Conservation (phyloP, 2,113 vertebrate species). For the Eurypyga helias region DNA sequence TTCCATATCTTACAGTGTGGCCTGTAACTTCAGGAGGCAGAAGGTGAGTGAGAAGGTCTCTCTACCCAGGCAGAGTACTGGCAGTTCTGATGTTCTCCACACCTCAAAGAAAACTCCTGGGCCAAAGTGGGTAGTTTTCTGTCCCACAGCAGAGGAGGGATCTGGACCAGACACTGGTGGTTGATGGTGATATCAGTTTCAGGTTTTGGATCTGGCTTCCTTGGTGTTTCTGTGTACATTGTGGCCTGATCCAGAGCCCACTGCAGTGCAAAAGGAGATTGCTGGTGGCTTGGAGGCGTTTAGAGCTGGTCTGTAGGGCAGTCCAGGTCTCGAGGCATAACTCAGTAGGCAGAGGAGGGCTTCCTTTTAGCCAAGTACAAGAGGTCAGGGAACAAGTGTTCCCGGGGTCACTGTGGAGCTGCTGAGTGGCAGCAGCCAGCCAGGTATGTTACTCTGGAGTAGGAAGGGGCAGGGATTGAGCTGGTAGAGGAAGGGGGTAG, state of each 20-base stretch:
- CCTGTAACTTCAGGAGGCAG: background rate
- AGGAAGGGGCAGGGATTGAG: background rate
- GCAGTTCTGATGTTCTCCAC: background rate
- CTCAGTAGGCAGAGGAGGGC: no score
- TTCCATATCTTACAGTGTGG: background rate
- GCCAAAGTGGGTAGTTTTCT: background rate
- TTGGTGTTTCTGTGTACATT: background rate
- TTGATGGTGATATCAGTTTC: background rate
- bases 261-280: background rate
- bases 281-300: background rate
- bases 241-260: background rate
- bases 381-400: background rate
- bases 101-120: background rate
- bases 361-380: no score
- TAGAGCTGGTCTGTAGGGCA: background rate
- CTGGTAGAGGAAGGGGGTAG: background rate
- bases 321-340: background rate
- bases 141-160: background rate
- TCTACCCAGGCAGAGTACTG: background rate
- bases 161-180: fast-evolving
- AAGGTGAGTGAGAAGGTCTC: background rate
- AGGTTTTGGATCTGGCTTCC: background rate
- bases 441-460: background rate
- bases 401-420: background rate
- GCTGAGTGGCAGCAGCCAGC: background rate